These are phyloP conservation scores for Thysanoteuthis rhombus DNA, from an alignment of 2,888 invertebrate genomes.

Conservation along the genomic window DNA sequence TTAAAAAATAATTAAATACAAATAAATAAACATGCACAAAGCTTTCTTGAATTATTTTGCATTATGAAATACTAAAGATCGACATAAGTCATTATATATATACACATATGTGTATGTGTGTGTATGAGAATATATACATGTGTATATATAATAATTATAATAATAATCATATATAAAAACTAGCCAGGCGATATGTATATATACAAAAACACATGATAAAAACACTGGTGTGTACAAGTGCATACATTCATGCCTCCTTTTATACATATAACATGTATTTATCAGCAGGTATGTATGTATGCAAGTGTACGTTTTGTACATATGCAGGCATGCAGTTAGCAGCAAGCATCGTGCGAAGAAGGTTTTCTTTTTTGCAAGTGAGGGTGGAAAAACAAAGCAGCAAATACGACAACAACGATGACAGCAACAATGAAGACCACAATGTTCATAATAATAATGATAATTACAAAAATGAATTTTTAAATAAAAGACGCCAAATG, in stretches of 20 bases:
- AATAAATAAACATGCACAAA: neutral
- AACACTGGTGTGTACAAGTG: neutral
- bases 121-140: neutral
- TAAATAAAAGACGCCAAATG: neutral
- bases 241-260: neutral
- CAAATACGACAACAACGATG: neutral
- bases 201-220: neutral
- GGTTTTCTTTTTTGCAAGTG: neutral
- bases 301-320: neutral
- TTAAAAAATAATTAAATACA: neutral
- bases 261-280: neutral
- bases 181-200: neutral
- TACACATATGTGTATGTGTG: neutral
- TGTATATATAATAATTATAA: neutral
- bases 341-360: neutral
- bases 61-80: neutral
- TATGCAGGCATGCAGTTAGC: neutral
- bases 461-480: neutral
- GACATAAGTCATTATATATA: neutral
- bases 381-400: neutral
- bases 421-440: neutral
- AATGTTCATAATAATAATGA: neutral
- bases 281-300: neutral
- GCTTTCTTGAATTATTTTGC: slow-evolving; percentile 2
- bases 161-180: neutral